Base-by-base conservation (phyloP, 2,888 invertebrate species). In the Drosophila antonietae region DNA sequence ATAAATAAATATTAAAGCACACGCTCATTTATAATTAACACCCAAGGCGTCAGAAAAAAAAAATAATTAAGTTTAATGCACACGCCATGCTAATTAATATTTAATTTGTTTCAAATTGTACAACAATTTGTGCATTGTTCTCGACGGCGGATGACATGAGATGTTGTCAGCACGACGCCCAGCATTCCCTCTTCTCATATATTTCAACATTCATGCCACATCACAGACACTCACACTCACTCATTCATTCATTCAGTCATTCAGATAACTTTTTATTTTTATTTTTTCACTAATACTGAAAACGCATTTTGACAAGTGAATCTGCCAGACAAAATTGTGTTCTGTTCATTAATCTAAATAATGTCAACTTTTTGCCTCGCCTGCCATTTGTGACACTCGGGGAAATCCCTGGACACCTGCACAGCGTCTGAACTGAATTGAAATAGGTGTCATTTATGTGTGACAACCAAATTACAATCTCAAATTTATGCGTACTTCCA, bases 31-130 rank as follows among this genome's bases (percentile, higher is more conserved):
- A 83, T 76, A 74, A 89, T 88, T 88, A 83, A 77, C 86, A 83
- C 86, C 85, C 68, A 72, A 74, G 79, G 85, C 77, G 88, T 69
- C 28, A 28, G 28, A 73, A 78, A n/a, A 23, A 18, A 75, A 80
- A 74, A 75, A 71, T 80, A 89, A 89, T 87, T 87, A 78, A 80
- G 49, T 70, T 64, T 66, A 70, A 79, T 83, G 64, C 69, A 89
- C 87, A 85, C 72, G 78, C 73, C 75, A 72, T 47, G 62, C 69
- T 84, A 89, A 89, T 86, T 86, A 89, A 80, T 77, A 73, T 77
- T 88, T 83, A 82, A 88, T 85, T 77, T 72, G 65, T 73, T 71
- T 74, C 56, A 75, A 80, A 80, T 73, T 74, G 65, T 71, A 58
- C 63, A 59, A 66, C 51, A 59, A 59, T 64, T 75, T 62, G 68